Evolutionary conservation across 1,140 invertebrate genomes (phyloP), one percentile per base, ranked within the genome.

Genomic region (Leptinotarsa defecta): DNA sequence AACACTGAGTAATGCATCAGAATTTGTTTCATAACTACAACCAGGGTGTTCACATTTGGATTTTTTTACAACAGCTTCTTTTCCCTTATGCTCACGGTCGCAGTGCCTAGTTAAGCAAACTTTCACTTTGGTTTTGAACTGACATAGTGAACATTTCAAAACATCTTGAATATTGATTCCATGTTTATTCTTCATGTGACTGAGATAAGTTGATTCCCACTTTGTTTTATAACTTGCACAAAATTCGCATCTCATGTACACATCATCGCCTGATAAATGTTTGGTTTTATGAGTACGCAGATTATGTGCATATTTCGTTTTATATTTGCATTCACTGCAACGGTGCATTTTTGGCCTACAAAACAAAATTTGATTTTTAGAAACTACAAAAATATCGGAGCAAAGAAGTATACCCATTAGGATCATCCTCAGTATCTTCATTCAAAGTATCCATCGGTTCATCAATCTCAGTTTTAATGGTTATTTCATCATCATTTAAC

Each of bases 101-200:
- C 19, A 49, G 19, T 70, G 68, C 13, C 48, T 48, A 20, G 20
- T 70, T n/a, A 70, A 52, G 22, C 49, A 73, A n/a, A 62, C 22
- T 64, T 73, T 62, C 13, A 67, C 63, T 49, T 74, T 74, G 4
- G 72, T 74, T 74, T 67, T 57, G 24, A 74, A 74, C 0, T 48
- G 13, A 48, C 72, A 74, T 17, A 74, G n/a, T 48, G 17, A 17
- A 24, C 72, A 74, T 49, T 68, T 67, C 19, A 67, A 48, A 43
- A 67, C 15, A 43, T 74, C 64, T 67, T 69, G 22, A 17, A 48
- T 24, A 15, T 20, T 48, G 1, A 75, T 34, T 17, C 57, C 63
- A 27, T 75, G 74, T 70, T 75, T 75, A 22, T 24, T 75, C 48
- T 70, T 75, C 67, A 75, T 70, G 27, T 75, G 74, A 19, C 61